A percentile compares a stretch with the other conserved stretches of the same genome.
These are phyloP conservation scores for Papio anubis DNA, from an alignment of 2,113 vertebrate species.

Conservation along the genomic window DNA sequence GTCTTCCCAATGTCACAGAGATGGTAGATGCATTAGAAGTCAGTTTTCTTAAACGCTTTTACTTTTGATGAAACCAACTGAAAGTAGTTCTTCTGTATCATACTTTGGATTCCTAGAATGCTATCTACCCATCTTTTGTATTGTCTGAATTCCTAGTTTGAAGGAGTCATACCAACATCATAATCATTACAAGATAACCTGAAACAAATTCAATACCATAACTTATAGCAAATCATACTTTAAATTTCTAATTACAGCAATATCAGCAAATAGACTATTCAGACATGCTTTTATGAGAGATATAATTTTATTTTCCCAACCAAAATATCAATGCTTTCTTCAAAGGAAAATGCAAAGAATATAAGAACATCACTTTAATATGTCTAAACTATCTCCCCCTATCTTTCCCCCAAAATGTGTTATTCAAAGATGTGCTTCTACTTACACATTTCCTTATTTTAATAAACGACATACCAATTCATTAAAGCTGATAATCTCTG, in stretches of 20 bases:
- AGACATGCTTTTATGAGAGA: not conserved
- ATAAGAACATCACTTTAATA: not conserved
- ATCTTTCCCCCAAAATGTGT: not conserved
- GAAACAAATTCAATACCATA: constrained; percentile 41
- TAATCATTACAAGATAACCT: not conserved
- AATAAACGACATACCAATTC: not conserved
- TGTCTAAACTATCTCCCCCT: not conserved
- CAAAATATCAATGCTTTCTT: constrained; percentile 3
- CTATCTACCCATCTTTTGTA: not conserved
- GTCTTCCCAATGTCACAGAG: not conserved
- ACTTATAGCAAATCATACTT: not conserved
- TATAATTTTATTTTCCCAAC: constrained; percentile 13
- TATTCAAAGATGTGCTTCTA: not conserved
- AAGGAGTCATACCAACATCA: not conserved
- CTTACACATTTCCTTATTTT: not conserved
- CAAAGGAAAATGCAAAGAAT: constrained; percentile 21
- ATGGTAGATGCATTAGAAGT: not conserved
- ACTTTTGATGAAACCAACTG: constrained; percentile 34
- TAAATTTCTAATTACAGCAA: not conserved
- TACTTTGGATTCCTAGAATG: not conserved
- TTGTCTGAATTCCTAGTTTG: not conserved
- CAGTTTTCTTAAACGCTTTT: not conserved
- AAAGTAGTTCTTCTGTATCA: not conserved
- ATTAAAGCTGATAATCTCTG: not conserved
- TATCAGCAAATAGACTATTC: not conserved